Evolutionary conservation across 2,113 vertebrate species (phyloP), one percentile per base, ranked within the genome.

Genomic region (Anarrhichthys ocellatus): DNA sequence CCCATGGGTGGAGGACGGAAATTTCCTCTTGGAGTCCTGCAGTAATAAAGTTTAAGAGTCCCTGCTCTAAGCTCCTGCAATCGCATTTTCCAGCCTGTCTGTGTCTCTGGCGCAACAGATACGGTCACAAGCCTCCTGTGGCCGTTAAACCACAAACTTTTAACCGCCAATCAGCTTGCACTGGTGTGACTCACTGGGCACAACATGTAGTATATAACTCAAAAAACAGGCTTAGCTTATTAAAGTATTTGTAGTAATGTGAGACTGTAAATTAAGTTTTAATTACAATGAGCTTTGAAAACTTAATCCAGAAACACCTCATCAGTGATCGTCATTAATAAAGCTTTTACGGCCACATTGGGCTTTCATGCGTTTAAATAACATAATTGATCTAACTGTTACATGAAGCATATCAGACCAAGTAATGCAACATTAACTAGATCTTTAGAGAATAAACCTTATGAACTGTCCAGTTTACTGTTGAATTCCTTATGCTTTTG

Each of bases 71-170:
- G 72, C 65, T 82, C 76, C 76, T 79, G 78, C 89, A 86, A 77
- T 83, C 59, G 1, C 9, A 5, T 40, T 82, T 80, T 61, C 73
- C 68, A 84, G 76, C 11, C 71, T 27, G 69, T 58, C 61, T 87
- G 78, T 61, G 75, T 82, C 69, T 93, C 80, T 89, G 88, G 82
- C 4, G 65, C 79, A 88, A 84, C 65, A 83, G 85, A 91, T 92
- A 90, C 2, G 75, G 69, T 88, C 85, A 72, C 82, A 56, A 78
- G 80, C 48, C 78, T 87, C 64, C 64, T 69, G 62, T 44, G 86
- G 65, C 87, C 20, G 82, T 93, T 88, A 85, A 89, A 90, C 88
- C 88, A 83, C 91, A 89, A 79, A 83, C 80, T 88, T 82, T 89
- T 48, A 63, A 52, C 34, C 22, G 4, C 54, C 70, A 76, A 56